phyloP scores from a whole-genome alignment of 2,797 vertebrate genomes.

The Cheirogaleus major region DNA sequence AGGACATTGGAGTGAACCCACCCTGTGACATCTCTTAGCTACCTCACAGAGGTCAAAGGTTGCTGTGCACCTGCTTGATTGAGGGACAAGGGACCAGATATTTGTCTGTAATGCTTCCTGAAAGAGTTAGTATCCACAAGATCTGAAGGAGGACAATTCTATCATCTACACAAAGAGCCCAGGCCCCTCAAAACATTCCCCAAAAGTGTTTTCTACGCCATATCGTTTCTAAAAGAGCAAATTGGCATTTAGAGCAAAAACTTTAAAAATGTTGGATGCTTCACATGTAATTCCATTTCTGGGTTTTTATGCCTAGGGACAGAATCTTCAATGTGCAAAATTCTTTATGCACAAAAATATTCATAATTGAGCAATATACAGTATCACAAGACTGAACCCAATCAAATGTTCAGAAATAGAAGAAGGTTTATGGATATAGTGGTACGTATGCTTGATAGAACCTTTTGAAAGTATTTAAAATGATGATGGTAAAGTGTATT shows the following conservation, averaged over 20 bases:
- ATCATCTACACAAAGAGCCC: neutral
- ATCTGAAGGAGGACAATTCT: neutral
- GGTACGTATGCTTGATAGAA: neutral
- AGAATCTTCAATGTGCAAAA: neutral
- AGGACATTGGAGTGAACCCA: neutral
- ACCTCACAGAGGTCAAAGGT: neutral
- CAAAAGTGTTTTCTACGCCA: neutral
- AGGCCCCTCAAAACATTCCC: neutral
- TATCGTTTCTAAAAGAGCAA: neutral
- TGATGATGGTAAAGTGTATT: neutral
- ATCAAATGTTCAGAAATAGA: neutral
- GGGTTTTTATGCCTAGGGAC: neutral
- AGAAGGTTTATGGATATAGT: neutral
- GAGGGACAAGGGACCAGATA: too few relatives aligned
- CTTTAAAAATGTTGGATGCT: neutral
- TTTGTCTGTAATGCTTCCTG: neutral
- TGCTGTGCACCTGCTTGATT: neutral
- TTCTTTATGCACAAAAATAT: neutral
- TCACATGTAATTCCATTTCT: neutral
- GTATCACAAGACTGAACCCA: neutral
- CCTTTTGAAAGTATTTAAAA: neutral
- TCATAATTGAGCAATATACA: neutral
- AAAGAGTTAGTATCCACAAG: neutral
- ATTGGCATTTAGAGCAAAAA: neutral
- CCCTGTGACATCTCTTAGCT: neutral